phyloP scores from a whole-genome alignment of 2,888 invertebrate species.

The Spatulosminthurus flaviceps region DNA sequence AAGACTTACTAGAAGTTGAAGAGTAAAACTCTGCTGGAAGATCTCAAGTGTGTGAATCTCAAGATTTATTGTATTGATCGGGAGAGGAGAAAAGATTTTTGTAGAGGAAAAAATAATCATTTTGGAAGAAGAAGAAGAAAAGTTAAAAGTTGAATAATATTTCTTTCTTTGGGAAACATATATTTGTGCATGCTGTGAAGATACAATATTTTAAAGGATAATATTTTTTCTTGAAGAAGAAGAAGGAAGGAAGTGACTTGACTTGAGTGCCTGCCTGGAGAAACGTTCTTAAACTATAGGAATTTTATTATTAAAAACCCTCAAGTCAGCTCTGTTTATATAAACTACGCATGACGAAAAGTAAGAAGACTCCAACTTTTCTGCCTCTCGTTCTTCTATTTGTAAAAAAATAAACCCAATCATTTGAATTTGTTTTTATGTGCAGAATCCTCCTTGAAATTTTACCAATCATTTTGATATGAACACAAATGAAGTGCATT shows the following conservation, averaged over 20 bases:
- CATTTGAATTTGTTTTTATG: too few relatives aligned
- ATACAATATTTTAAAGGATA: not conserved
- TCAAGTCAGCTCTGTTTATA: constrained; percentile 12
- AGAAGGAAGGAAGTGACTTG: not conserved
- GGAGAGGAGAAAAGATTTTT: not conserved
- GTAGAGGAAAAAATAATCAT: too few relatives aligned
- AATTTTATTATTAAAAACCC: too few relatives aligned
- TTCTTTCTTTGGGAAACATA: too few relatives aligned
- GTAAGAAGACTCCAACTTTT: constrained; percentile 30
- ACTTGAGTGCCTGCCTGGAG: not conserved
- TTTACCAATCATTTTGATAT: too few relatives aligned
- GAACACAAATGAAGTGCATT: too few relatives aligned
- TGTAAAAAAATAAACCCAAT: too few relatives aligned
- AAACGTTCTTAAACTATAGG: not conserved
- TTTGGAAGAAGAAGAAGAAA: too few relatives aligned
- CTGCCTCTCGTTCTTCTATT: not conserved
- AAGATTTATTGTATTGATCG: not conserved
- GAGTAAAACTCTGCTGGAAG: not conserved
- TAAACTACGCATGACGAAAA: constrained; percentile 38
- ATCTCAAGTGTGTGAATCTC: too few relatives aligned
- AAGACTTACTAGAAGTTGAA: not conserved
- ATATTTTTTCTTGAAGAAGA: not conserved
- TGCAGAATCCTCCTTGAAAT: too few relatives aligned
- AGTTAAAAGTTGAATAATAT: not conserved
- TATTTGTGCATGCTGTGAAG: not conserved